Evolutionary conservation across 2,113 vertebrate species (phyloP).

Genomic region (Acanthochromis polyacanthus): DNA sequence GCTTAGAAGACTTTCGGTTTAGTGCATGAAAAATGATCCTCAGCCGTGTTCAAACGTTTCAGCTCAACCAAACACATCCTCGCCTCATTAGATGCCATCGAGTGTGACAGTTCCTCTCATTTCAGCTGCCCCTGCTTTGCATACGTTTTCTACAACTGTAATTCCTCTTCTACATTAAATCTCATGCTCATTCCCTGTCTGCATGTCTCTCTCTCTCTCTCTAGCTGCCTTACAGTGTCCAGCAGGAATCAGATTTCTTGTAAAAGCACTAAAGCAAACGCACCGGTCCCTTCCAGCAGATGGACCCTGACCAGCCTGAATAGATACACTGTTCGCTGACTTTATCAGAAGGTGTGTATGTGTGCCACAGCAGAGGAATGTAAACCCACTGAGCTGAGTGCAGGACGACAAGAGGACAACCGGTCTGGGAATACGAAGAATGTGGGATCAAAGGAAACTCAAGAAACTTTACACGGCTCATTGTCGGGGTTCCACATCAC

Average conservation of each 20-base stretch:
- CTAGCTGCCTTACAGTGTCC: slow-evolving; percentile 8
- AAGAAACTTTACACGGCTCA: not conserved
- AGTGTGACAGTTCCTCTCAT: not conserved
- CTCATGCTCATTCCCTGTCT: too few relatives aligned
- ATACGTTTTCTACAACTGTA: not conserved
- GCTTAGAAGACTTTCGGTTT: too few relatives aligned
- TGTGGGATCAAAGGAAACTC: slow-evolving; percentile 23
- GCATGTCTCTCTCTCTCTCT: not conserved
- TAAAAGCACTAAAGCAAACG: slow-evolving; percentile 87
- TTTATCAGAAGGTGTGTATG: slow-evolving; percentile 66
- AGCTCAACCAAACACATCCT: not conserved
- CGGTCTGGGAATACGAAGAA: slow-evolving; percentile 25
- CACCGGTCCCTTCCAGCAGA: slow-evolving; percentile 81
- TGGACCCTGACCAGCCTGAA: slow-evolving; percentile 84
- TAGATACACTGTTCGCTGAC: slow-evolving; percentile 81
- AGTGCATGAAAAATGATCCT: too few relatives aligned
- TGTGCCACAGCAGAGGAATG: slow-evolving; percentile 32
- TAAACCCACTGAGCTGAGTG: slow-evolving; percentile 42
- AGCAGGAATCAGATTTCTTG: slow-evolving; percentile 83
- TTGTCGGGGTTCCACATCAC: not conserved
- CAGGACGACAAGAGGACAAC: slow-evolving; percentile 22
- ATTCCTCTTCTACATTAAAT: not conserved
- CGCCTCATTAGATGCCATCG: not conserved
- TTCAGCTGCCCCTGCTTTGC: not conserved
- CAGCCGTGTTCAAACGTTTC: too few relatives aligned